Base-by-base conservation (phyloP, 2,113 vertebrate genomes). In the Ceyx cyanopectus region DNA sequence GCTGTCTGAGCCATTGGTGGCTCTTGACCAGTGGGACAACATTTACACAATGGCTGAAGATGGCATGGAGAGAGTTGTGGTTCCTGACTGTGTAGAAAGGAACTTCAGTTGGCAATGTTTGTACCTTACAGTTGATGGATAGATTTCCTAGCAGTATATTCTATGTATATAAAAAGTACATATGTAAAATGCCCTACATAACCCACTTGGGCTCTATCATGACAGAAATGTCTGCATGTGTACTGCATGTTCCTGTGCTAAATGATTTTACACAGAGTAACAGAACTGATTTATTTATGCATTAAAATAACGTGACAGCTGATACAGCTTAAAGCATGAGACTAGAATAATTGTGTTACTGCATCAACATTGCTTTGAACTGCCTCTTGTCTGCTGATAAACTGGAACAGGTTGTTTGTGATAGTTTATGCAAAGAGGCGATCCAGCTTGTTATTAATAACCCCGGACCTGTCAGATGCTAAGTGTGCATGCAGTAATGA, bases 101-200 rank as follows among this genome's bases (percentile, higher is more conserved):
- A 77, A 26, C 11, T 40, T 75, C 40, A 7, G 27, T 21, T n/a
- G 65, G 14, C 10, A 6, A 4, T 2, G 15, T 40, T 32, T 45
- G 24, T 8, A 3, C 1, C 0, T 15, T 12, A 26, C 29, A 32
- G 73, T 11, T 21, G 14, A 10, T 23, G 37, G 37, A 32, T 3
- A 14, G 13, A 2, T 23, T 45, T 34, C 34, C 45, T 10, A 76
- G 27, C 0, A 1, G 15, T 17, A 9, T 19, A 12, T 5, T 48
- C 23, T 41, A 6, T 29, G n/a, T 17, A 9, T 41, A 14, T 18
- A 20, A 50, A 50, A 84, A 60, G 37, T 1, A 7, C 2, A 2
- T 1, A 0, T 1, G 0, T 0, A 11, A 26, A 7, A 54, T 6
- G 18, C 3, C 0, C 0, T 1, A 1, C 19, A 5, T 37, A 32